These are phyloP conservation scores for Volucella bombylans DNA, from an alignment of 2,888 invertebrate species.

Conservation along the genomic window DNA sequence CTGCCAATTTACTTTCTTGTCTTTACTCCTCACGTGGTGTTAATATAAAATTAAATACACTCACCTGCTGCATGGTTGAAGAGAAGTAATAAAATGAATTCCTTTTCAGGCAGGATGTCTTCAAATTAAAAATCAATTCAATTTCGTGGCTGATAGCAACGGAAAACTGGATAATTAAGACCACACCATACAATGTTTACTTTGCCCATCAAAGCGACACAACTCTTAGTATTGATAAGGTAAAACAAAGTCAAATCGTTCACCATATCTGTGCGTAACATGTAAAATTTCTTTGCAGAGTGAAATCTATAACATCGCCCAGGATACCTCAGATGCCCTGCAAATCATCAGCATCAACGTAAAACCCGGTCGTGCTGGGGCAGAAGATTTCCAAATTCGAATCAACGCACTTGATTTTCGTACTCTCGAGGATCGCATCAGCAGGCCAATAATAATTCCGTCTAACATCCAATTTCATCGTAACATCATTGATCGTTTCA, in stretches of 20 bases:
- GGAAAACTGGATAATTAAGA: constrained; percentile 94
- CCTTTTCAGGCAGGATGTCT: constrained; percentile 87
- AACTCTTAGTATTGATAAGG: constrained; percentile 88
- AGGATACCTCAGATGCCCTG: constrained; percentile 87
- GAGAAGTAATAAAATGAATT: constrained; percentile 48
- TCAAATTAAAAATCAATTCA: constrained; percentile 87
- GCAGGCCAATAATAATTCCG: constrained; percentile 87
- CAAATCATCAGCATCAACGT: constrained; percentile 93
- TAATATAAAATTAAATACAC: too few species aligned
- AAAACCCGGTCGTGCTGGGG: constrained; percentile 85
- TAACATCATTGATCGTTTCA: constrained; percentile 91
- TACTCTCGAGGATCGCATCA: constrained; percentile 88
- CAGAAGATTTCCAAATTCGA: constrained; percentile 87
- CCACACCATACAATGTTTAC: constrained; percentile 88
- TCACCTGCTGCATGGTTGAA: too few species aligned
- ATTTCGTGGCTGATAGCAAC: constrained; percentile 89
- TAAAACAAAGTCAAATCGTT: constrained; percentile 75
- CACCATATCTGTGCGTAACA: neutral
- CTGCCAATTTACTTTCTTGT: too few species aligned
- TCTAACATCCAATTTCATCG: constrained; percentile 89
- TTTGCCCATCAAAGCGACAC: constrained; percentile 92
- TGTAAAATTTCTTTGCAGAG: constrained; percentile 82
- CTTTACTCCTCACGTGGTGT: too few species aligned
- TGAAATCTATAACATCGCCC: constrained; percentile 88
- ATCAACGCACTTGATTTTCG: constrained; percentile 90